Evolutionary conservation across 2,888 invertebrate species (phyloP).

Genomic region (Thera britannica): DNA sequence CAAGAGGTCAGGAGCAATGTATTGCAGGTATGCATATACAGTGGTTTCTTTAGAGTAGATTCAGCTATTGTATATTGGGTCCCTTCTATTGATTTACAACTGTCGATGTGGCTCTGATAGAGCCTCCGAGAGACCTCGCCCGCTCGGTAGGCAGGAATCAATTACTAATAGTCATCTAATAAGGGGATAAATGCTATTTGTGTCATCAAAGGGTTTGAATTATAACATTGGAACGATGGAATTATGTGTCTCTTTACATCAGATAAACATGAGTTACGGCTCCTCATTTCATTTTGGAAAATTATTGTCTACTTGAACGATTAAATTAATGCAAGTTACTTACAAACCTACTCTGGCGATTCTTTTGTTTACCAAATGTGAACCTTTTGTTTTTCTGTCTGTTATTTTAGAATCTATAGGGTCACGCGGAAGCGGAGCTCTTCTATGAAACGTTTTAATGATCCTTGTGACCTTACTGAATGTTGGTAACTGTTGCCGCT

Average conservation of each 20-base stretch:
- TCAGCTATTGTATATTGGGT: constrained; percentile 38
- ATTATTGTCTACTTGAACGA: neutral
- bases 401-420: too few species aligned
- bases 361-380: too few species aligned
- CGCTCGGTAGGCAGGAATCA: constrained; percentile 13
- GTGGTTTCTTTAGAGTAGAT: neutral
- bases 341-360: too few species aligned
- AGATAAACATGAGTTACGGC: constrained; percentile 13
- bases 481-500: too few species aligned
- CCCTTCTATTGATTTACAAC: constrained; percentile 71
- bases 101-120: constrained; percentile 51
- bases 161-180: constrained; percentile 24
- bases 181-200: constrained; percentile 20
- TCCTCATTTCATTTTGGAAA: neutral
- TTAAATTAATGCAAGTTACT: too few species aligned
- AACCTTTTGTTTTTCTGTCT: too few species aligned
- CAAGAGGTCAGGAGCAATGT: constrained; percentile 3
- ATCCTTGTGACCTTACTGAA: too few species aligned
- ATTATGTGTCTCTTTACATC: constrained; percentile 14
- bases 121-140: neutral
- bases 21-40: neutral
- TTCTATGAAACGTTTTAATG: too few species aligned
- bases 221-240: constrained; percentile 10
- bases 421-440: too few species aligned
- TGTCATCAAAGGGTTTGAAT: constrained; percentile 26